Conservation (phyloP, 2,113 vertebrate species). For the Pipa parva region DNA sequence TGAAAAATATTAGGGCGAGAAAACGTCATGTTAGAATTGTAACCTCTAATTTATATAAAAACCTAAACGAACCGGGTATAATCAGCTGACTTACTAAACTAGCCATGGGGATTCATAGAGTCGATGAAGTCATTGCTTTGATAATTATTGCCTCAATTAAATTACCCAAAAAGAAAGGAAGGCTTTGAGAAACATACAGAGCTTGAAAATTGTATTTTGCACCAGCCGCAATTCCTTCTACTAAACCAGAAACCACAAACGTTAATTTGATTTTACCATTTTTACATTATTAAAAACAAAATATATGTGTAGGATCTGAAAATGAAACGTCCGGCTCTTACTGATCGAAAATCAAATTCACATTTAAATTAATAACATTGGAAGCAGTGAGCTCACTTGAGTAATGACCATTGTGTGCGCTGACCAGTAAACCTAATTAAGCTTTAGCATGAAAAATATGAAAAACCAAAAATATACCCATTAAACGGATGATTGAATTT, state of each 20-base stretch:
- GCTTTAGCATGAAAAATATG: conserved; percentile 27
- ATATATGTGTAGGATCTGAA: neutral
- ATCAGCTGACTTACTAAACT: too few species aligned
- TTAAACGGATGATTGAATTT: conserved; percentile 23
- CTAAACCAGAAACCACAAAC: conserved; percentile 8
- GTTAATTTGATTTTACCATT: conserved; percentile 30
- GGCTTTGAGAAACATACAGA: too few species aligned
- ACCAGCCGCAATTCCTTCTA: neutral
- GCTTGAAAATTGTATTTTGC: too few species aligned
- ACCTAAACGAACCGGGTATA: too few species aligned
- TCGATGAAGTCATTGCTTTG: too few species aligned
- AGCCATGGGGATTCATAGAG: too few species aligned
- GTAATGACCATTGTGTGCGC: conserved; percentile 19
- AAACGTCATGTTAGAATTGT: too few species aligned
- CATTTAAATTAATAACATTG: conserved; percentile 28
- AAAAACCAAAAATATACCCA: conserved; percentile 12
- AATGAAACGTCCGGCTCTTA: conserved; percentile 10
- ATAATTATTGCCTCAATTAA: too few species aligned
- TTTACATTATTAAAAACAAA: conserved; percentile 18
- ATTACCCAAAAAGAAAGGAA: too few species aligned
- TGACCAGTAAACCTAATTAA: conserved; percentile 34
- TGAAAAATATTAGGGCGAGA: too few species aligned
- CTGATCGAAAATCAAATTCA: conserved; percentile 14
- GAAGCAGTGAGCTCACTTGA: conserved; percentile 15
- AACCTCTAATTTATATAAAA: too few species aligned